phyloP scores from a whole-genome alignment of 2,797 vertebrate genomes.

The Leucoraja ocellata region DNA sequence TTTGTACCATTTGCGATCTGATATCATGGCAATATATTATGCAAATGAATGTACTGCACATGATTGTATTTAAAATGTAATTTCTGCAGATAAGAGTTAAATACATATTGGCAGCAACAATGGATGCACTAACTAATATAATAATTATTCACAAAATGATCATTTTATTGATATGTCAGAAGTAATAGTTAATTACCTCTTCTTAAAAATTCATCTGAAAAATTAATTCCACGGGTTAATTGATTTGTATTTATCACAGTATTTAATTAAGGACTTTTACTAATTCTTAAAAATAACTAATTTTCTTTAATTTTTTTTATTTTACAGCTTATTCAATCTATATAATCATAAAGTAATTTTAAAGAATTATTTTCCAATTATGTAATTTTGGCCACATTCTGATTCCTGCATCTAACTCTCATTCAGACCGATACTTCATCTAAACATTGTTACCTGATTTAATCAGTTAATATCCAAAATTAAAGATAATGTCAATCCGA shows the following conservation, averaged over 20 bases:
- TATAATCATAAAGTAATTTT: background rate
- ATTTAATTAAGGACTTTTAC: conserved; percentile 1
- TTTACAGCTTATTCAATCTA: background rate
- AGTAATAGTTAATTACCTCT: conserved; percentile 12
- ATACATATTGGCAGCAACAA: conserved; percentile 27
- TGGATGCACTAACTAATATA: conserved; percentile 4
- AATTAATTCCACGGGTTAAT: conserved; percentile 16
- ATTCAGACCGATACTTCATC: background rate
- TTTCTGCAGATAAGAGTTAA: conserved; percentile 36
- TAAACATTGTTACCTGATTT: background rate
- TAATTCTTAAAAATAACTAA: background rate
- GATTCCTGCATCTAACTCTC: background rate
- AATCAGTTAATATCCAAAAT: background rate
- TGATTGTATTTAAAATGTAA: conserved; percentile 24
- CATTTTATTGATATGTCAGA: conserved; percentile 34
- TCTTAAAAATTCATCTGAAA: conserved; percentile 22
- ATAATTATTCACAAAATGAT: conserved; percentile 14
- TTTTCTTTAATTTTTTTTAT: background rate
- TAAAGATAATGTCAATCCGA: too few species aligned
- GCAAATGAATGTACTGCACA: background rate
- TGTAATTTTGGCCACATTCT: background rate
- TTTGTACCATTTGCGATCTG: too few species aligned
- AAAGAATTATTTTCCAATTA: background rate
- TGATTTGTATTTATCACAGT: conserved; percentile 18
- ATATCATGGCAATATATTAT: too few species aligned